Base-by-base conservation (phyloP, 2,888 invertebrate species). In the Chymomyza amoena region DNA sequence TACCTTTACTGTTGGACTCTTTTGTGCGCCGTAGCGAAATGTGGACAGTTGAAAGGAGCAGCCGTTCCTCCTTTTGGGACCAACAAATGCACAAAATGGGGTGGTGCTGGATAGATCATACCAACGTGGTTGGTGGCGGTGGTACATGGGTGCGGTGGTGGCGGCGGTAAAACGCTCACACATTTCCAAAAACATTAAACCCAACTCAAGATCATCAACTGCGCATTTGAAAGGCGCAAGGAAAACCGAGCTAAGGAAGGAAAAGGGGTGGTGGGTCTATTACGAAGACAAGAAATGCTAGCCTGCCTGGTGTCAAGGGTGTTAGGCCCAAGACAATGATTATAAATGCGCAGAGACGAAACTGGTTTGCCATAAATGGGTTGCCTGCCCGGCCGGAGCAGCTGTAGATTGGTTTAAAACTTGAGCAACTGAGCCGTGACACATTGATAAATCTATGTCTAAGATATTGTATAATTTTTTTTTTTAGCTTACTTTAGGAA, bases 281-380 rank as follows among this genome's bases (percentile, higher is more conserved):
- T 5, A 18, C 4, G 28, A 25, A 15, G 28, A 25, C 57, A 57
- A 28, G 25, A 25, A 45, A 45, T 45, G 13, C 13, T 25, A 4
- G 28, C 57, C 60, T 57, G 28, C 57, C 60, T n/a, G 54, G 7
- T 54, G 13, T 36, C 36, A 64, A 64, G 81, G 81, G 69, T 75
- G 28, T 61, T 15, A 15, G 51, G 64, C 51, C 63, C 51, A 45
- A 57, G 56, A 18, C n/a, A 57, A 45, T 20, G 20, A 52, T 36
- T 56, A 16, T 5, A 64, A 64, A 56, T 64, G 54, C 56, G 61
- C 52, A 52, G 68, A 69, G 57, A 63, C 36, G 39, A 65, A 84
- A 87, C 87, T 70, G 73, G 87, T 87, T 84, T 84, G 72, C 82
- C 71, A 75, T 66, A 82, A 84, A 82, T 78, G 84, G 87, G 77